Evolutionary conservation across 2,888 invertebrate species (phyloP).

Genomic region (Yponomeuta cagnagella): DNA sequence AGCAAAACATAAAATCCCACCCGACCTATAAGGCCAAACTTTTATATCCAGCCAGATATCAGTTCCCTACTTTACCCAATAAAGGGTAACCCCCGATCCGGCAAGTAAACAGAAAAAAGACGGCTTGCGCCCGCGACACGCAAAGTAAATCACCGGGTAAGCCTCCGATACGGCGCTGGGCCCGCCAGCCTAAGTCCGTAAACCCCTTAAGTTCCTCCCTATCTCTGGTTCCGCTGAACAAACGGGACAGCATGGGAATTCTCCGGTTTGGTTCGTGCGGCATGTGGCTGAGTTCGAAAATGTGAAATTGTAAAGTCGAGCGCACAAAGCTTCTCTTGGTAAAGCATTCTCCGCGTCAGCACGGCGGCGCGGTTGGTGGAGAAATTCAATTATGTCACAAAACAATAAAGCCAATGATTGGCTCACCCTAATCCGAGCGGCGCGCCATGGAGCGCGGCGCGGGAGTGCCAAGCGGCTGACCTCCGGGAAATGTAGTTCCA

Average conservation of each 20-base stretch:
- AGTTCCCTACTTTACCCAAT: conserved; percentile 70
- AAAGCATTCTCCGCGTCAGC: neutral
- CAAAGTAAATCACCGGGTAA: conserved; percentile 69
- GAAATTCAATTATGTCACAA: neutral
- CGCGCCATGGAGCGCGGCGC: neutral
- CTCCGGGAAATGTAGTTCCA: conserved; percentile 29
- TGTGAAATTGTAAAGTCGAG: neutral
- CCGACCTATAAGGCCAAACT: conserved; percentile 63
- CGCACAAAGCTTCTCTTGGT: too few relatives aligned
- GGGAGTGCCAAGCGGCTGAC: conserved; percentile 3
- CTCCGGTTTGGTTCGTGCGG: neutral
- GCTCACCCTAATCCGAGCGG: neutral
- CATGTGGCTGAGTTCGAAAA: neutral
- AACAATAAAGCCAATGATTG: conserved; percentile 1
- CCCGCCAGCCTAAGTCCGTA: conserved; percentile 50
- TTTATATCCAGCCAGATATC: conserved; percentile 57
- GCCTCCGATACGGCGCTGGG: conserved; percentile 57
- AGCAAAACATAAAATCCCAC: conserved; percentile 30
- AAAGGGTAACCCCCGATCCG: conserved; percentile 73
- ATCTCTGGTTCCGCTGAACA: conserved; percentile 7
- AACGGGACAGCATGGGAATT: neutral
- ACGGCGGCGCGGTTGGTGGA: neutral
- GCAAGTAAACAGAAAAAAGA: conserved; percentile 72
- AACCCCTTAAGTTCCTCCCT: conserved; percentile 27
- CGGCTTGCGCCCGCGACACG: conserved; percentile 50